These are phyloP conservation scores for Cyphomyrus discorhynchus DNA, from an alignment of 2,113 vertebrate genomes.

Conservation along the genomic window DNA sequence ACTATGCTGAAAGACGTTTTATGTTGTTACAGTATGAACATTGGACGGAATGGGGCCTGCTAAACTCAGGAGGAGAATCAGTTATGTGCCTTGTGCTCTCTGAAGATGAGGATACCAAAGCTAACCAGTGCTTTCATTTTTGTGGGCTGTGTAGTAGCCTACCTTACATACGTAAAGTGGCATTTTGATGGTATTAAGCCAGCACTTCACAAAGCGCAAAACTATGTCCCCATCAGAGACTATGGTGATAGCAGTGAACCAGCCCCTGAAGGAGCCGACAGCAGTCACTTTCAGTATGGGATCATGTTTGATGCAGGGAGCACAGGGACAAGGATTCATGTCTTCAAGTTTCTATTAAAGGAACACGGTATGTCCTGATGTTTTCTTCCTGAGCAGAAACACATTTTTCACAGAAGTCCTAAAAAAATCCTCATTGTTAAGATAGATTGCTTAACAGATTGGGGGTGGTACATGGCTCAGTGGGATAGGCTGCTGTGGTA, in stretches of 20 bases:
- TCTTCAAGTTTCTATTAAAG: constrained; percentile 75
- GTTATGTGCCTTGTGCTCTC: constrained; percentile 20
- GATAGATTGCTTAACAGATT: constrained; percentile 54
- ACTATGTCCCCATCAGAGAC: constrained; percentile 8
- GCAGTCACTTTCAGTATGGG: constrained; percentile 63
- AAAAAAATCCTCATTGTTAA: constrained; percentile 24
- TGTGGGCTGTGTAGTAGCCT: constrained; percentile 63
- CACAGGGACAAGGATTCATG: constrained; percentile 84
- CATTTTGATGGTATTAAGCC: constrained; percentile 41
- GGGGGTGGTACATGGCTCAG: not conserved
- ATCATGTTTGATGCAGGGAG: constrained; percentile 94
- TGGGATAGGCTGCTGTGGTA: not conserved
- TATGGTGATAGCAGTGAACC: constrained; percentile 29
- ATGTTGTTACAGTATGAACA: not conserved
- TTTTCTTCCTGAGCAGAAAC: not conserved
- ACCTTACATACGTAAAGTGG: constrained; percentile 72
- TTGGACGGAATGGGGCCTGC: not conserved
- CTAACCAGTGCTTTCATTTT: constrained; percentile 63
- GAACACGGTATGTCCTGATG: constrained; percentile 46
- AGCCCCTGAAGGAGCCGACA: not conserved
- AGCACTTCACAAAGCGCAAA: not conserved
- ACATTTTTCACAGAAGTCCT: not conserved
- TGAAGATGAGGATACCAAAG: constrained; percentile 75
- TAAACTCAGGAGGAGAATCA: constrained; percentile 4
- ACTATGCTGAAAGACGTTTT: not conserved